Evolutionary conservation across 2,888 invertebrate genomes (phyloP).

Genomic region (Sinopyrophorus schimmeli): DNA sequence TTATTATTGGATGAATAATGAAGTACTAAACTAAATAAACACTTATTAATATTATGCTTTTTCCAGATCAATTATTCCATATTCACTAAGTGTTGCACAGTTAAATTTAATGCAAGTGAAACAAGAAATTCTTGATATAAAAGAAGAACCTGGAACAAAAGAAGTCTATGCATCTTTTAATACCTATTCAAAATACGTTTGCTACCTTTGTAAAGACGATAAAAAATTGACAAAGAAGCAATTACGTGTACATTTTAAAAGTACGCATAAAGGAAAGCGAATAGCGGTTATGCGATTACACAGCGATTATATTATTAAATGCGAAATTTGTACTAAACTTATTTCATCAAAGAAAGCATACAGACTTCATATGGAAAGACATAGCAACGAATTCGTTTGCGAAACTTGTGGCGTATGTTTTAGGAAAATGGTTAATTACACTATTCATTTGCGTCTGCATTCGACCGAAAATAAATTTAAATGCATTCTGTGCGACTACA

Average conservation of each 20-base stretch:
- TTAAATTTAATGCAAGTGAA: too few species aligned
- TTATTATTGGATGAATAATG: too few species aligned
- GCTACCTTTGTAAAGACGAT: slow-evolving; percentile 46
- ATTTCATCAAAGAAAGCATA: slow-evolving; percentile 46
- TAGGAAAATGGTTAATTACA: slow-evolving; percentile 51
- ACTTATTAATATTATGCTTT: too few species aligned
- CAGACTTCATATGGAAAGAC: slow-evolving; percentile 51
- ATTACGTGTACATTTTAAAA: slow-evolving; percentile 43
- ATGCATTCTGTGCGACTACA: slow-evolving; percentile 51
- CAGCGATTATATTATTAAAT: slow-evolving; percentile 36
- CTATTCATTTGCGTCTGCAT: slow-evolving; percentile 50
- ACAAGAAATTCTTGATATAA: slow-evolving; percentile 26
- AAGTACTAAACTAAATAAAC: too few species aligned
- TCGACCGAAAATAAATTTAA: slow-evolving; percentile 47
- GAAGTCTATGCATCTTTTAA: slow-evolving; percentile 4
- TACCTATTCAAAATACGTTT: slow-evolving; percentile 29
- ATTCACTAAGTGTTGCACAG: too few species aligned
- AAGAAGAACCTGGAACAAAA: slow-evolving; percentile 8
- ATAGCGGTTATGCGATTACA: slow-evolving; percentile 20
- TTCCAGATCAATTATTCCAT: too few species aligned
- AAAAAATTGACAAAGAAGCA: slow-evolving; percentile 40
- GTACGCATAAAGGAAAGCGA: slow-evolving; percentile 34
- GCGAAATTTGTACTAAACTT: slow-evolving; percentile 51
- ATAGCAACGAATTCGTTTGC: slow-evolving; percentile 52
- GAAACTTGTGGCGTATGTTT: slow-evolving; percentile 50